Evolutionary conservation across 2,888 invertebrate species (phyloP).

Genomic region (Eurytoma californica): DNA sequence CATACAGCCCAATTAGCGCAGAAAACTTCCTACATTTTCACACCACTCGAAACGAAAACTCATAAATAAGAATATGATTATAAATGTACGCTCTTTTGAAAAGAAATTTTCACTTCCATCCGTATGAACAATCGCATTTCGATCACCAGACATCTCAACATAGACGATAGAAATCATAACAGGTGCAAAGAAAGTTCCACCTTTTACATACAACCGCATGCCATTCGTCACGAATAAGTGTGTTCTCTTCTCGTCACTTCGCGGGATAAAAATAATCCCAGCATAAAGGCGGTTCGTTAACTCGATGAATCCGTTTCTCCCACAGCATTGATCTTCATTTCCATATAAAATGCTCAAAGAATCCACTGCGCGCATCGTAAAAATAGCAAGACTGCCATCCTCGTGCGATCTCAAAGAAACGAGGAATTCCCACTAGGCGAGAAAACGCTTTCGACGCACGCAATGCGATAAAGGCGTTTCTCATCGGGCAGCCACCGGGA

Average conservation of each 20-base stretch:
- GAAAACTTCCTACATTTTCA: no score
- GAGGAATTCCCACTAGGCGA: conserved; percentile 35
- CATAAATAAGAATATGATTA: neutral
- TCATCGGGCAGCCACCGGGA: conserved; percentile 9
- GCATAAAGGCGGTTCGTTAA: conserved; percentile 9
- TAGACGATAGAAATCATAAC: conserved; percentile 10
- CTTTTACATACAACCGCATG: neutral
- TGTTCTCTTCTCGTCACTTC: conserved; percentile 1
- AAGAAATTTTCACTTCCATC: conserved; percentile 16
- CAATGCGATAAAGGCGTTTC: conserved; percentile 43
- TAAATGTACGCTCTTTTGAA: neutral
- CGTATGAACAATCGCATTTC: neutral
- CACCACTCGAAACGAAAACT: no score
- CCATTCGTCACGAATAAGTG: neutral
- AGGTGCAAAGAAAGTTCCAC: conserved; percentile 1
- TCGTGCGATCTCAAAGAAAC: neutral
- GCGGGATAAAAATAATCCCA: conserved; percentile 34
- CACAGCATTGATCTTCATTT: conserved; percentile 31
- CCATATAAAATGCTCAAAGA: conserved; percentile 28
- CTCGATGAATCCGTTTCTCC: conserved; percentile 28
- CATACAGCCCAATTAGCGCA: no score
- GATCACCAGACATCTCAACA: neutral
- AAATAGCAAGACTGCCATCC: conserved; percentile 21
- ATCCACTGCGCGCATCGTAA: conserved; percentile 10
- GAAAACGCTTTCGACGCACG: conserved; percentile 36